Evolutionary conservation across 2,888 invertebrate genomes (phyloP), one percentile per base, ranked within the genome.

Genomic region (Drosophila antonietae): DNA sequence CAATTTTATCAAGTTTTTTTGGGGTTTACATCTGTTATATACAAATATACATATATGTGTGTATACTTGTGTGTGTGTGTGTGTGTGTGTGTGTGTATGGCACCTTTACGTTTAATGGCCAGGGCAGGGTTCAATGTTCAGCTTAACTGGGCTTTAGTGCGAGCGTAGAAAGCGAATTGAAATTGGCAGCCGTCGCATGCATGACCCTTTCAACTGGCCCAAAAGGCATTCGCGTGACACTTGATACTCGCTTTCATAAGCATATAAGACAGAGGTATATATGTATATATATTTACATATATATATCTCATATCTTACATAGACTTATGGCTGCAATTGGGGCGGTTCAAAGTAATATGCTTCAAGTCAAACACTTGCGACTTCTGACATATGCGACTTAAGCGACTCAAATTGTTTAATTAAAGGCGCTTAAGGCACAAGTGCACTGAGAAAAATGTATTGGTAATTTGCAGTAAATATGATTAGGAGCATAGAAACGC

Each of bases 321-420:
- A 44, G 23, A 51, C 51, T 67, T 65, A 62, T 78, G 67, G 62
- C 60, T 62, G 69, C 83, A 85, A 85, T 88, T 88, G 68, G 88
- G 83, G 90, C 83, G 90, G 90, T 90, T 90, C 90, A 84, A 74
- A 90, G 86, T 71, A 71, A 66, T 74, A 77, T 71, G 80, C 76
- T 70, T 58, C 73, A 75, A 69, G 90, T 89, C 90, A 84, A 77
- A 80, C 81, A 83, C 81, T 88, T 80, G 70, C 67, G 79, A 82
- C 78, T 66, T 74, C 47, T 78, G 89, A 89, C 89, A 81, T 72
- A 62, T 41, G 62, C 67, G 55, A 64, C 73, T 73, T 69, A 61
- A 72, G 52, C 58, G 47, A 41, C 69, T 69, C 65, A 66, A 81
- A 83, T 85, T 87, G 79, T 81, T 87, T 88, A 82, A 83, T 84